These are phyloP conservation scores for Spongilla lacustris DNA, from an alignment of 37 sponge, comb jelly and placozoan species.

Conservation along the genomic window DNA sequence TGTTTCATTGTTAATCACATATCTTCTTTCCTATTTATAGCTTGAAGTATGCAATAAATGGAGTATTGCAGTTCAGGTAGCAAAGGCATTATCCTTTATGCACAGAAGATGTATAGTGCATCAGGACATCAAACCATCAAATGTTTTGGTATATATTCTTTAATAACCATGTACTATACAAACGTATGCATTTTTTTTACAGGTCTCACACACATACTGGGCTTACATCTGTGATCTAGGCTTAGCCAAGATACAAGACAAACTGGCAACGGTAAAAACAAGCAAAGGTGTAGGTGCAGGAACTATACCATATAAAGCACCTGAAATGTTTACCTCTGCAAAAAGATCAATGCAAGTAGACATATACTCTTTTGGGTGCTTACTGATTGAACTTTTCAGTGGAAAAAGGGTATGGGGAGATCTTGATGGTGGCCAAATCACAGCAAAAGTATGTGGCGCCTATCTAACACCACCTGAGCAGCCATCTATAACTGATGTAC, in stretches of 20 bases:
- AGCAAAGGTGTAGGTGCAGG: conserved; percentile 11
- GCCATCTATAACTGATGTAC: not conserved
- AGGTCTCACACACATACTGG: conserved; percentile 13
- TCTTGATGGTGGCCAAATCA: conserved; percentile 6
- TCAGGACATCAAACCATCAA: conserved; percentile 51
- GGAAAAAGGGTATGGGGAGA: conserved; percentile 21
- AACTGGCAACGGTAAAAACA: conserved; percentile 24
- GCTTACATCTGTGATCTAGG: conserved; percentile 52
- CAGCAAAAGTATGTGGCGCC: conserved; percentile 24
- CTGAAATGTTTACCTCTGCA: conserved; percentile 30
- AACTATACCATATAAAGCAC: conserved; percentile 44
- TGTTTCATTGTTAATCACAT: not conserved
- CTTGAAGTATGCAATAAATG: not conserved
- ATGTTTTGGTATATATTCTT: conserved; percentile 47
- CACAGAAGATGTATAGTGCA: conserved; percentile 37
- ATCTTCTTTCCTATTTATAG: not conserved
- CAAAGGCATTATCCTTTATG: conserved; percentile 40
- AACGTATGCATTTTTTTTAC: not conserved
- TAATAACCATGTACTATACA: not conserved
- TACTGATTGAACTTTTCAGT: conserved; percentile 31
- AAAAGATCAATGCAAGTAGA: conserved; percentile 19
- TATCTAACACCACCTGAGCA: not conserved
- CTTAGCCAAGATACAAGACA: conserved; percentile 14
- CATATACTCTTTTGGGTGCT: conserved; percentile 40
- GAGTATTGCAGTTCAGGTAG: conserved; percentile 27